Evolutionary conservation across 2,888 invertebrate genomes (phyloP).

Genomic region (Autographa gamma): DNA sequence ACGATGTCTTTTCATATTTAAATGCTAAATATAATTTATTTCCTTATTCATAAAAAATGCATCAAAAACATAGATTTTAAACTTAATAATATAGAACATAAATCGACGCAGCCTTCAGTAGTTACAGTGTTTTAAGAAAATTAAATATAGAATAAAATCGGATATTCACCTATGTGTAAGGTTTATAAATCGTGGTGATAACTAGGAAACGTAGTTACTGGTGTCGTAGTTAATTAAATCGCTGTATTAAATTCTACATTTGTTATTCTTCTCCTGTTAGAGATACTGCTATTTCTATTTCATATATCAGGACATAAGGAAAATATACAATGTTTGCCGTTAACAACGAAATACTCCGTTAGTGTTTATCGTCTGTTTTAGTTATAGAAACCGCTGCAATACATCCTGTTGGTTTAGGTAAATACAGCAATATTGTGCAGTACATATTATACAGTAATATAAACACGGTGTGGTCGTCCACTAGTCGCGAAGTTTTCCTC

Average conservation of each 20-base stretch:
- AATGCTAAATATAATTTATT: background rate
- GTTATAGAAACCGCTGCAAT: slow-evolving; percentile 2
- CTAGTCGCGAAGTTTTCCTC: slow-evolving; percentile 40
- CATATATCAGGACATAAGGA: background rate
- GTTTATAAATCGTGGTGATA: too few species aligned
- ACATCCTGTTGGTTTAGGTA: slow-evolving; percentile 22
- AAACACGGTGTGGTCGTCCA: slow-evolving; percentile 23
- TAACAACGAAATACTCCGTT: background rate
- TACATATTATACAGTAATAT: slow-evolving; percentile 11
- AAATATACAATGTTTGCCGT: background rate
- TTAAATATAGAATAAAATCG: too few species aligned
- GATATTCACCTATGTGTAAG: too few species aligned
- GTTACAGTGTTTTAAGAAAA: too few species aligned
- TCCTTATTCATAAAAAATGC: background rate
- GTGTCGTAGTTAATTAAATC: too few species aligned
- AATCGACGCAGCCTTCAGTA: too few species aligned
- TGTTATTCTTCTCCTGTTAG: too few species aligned
- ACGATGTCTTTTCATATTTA: background rate
- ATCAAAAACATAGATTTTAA: background rate
- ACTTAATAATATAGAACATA: too few species aligned
- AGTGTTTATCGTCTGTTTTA: background rate
- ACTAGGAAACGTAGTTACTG: too few species aligned
- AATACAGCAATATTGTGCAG: slow-evolving; percentile 30
- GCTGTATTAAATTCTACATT: too few species aligned
- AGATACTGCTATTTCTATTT: background rate